Percentiles rank a stretch among this genome's conserved stretches.
These are phyloP conservation scores for Cantharis rufa DNA, from an alignment of 2,888 invertebrate genomes.

Conservation along the genomic window DNA sequence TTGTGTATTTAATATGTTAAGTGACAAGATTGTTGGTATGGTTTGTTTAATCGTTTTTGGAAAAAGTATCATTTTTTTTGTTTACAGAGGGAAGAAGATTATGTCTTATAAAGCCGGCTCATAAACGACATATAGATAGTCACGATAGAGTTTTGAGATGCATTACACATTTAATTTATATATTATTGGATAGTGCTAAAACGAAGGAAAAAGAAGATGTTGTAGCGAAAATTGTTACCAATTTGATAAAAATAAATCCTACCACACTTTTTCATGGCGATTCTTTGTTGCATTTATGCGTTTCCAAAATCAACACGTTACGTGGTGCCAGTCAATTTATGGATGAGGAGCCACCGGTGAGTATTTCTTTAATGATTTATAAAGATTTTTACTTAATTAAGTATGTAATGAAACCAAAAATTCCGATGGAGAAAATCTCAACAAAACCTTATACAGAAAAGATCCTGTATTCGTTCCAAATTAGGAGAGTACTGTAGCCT, in stretches of 20 bases:
- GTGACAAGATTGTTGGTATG: slow-evolving; percentile 62
- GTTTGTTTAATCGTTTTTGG: not conserved
- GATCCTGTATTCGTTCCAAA: no score
- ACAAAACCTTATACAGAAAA: no score
- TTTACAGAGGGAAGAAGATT: slow-evolving; percentile 59
- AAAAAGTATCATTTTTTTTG: not conserved
- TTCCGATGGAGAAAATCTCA: no score
- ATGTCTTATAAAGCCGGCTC: slow-evolving; percentile 67
- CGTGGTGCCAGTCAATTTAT: slow-evolving; percentile 75
- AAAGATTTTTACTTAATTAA: no score
- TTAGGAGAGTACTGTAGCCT: no score
- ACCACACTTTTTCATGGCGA: slow-evolving; percentile 73
- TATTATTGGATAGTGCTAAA: slow-evolving; percentile 67
- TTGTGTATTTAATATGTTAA: slow-evolving; percentile 70
- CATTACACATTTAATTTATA: slow-evolving; percentile 75
- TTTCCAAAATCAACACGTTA: slow-evolving; percentile 76
- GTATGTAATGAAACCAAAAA: not conserved
- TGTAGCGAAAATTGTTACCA: slow-evolving; percentile 58
- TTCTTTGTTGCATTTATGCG: slow-evolving; percentile 83
- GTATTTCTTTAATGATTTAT: slow-evolving; percentile 7
- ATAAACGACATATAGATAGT: slow-evolving; percentile 78
- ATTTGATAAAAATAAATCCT: slow-evolving; percentile 66
- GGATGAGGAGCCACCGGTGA: slow-evolving; percentile 64
- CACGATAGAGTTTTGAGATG: slow-evolving; percentile 82
- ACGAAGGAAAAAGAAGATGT: slow-evolving; percentile 57